phyloP scores from a whole-genome alignment of 2,888 invertebrate species.

The Phorcus lineatus region DNA sequence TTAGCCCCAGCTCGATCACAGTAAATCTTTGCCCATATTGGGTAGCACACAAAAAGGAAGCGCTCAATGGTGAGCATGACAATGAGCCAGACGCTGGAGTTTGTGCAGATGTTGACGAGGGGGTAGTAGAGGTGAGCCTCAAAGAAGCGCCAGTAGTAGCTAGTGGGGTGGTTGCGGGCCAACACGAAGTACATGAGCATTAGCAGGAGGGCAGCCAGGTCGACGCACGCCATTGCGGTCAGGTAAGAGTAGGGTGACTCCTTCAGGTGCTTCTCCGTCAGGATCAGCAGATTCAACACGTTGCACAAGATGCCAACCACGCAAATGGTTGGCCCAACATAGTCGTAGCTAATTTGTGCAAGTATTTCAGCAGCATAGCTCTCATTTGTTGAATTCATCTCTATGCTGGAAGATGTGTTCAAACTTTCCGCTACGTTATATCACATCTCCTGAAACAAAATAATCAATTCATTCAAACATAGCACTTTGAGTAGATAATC shows the following conservation, averaged over 20 bases:
- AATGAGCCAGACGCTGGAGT: conserved; percentile 67
- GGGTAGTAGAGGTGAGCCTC: conserved; percentile 65
- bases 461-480: too few relatives aligned
- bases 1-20: conserved; percentile 65
- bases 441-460: too few relatives aligned
- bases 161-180: conserved; percentile 42
- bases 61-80: conserved; percentile 70
- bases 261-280: conserved; percentile 65
- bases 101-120: conserved; percentile 65
- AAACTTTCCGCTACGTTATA: too few relatives aligned
- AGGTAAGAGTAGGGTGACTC: conserved; percentile 73
- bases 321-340: conserved; percentile 65
- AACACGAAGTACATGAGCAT: conserved; percentile 56
- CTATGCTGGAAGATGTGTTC: background rate
- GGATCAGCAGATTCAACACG: conserved; percentile 66
- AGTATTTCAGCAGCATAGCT: background rate
- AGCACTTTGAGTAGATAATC: too few relatives aligned
- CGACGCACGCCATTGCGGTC: conserved; percentile 67
- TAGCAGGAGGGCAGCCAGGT: conserved; percentile 63
- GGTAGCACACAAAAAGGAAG: conserved; percentile 65
- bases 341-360: conserved; percentile 50
- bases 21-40: conserved; percentile 66
- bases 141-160: conserved; percentile 60
- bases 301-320: conserved; percentile 70
- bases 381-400: conserved; percentile 14